Percentiles rank a stretch among this genome's conserved stretches.
phyloP scores from a whole-genome alignment of 2,888 invertebrate genomes.

The Listrodromus nycthemerus region DNA sequence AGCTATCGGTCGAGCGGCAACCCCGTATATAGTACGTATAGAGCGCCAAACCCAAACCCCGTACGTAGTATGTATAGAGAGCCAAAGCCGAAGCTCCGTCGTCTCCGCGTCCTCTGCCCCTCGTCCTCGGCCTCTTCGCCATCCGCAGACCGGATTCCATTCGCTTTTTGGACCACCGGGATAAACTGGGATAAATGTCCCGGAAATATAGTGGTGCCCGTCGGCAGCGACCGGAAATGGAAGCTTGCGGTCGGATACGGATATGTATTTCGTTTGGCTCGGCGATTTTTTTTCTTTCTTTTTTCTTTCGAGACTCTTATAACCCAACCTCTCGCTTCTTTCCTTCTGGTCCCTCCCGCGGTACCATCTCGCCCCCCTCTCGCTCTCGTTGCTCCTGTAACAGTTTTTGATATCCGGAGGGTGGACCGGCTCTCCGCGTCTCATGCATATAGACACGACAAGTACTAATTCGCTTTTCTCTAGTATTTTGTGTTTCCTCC shows the following conservation, averaged over 20 bases:
- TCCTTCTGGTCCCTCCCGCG: constrained; percentile 28
- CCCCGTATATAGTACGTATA: constrained; percentile 18
- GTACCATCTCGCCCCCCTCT: constrained; percentile 43
- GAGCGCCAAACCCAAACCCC: constrained; percentile 21
- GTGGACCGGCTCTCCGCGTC: constrained; percentile 65
- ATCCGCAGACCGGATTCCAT: constrained; percentile 58
- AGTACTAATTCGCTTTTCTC: constrained; percentile 20
- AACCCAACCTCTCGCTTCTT: constrained; percentile 41
- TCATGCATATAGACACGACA: constrained; percentile 16
- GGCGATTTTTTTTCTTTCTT: constrained; percentile 75
- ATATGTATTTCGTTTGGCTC: constrained; percentile 85
- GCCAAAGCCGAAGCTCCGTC: constrained; percentile 35
- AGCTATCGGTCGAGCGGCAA: constrained; percentile 52
- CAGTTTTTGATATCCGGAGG: constrained; percentile 83
- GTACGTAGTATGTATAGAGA: constrained; percentile 32
- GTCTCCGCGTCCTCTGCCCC: constrained; percentile 33
- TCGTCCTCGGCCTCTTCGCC: constrained; percentile 54
- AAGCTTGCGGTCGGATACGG: constrained; percentile 86
- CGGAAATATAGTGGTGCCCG: constrained; percentile 85
- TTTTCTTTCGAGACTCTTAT: constrained; percentile 32
- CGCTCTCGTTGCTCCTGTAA: constrained; percentile 70
- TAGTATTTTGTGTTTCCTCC: not conserved
- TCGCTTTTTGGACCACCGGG: constrained; percentile 75
- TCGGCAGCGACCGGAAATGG: constrained; percentile 85
- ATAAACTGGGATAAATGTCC: constrained; percentile 87